Percentiles rank a stretch among this genome's conserved stretches.
These are phyloP conservation scores for Centropus unirufus DNA, from an alignment of 2,113 vertebrate genomes.

Conservation along the genomic window DNA sequence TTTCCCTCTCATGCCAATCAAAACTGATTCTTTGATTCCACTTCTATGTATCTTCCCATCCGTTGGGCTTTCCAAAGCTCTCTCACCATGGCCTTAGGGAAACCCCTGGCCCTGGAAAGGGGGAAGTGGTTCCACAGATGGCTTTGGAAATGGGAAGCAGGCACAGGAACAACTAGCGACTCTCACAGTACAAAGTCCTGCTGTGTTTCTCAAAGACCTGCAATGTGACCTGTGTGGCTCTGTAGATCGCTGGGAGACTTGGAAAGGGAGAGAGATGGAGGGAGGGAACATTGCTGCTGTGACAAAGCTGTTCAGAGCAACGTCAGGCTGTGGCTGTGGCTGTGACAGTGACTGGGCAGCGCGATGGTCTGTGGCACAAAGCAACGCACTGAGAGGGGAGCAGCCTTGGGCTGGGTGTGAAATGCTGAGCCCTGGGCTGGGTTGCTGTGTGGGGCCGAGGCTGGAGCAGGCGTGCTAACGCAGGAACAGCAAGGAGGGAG, in stretches of 20 bases:
- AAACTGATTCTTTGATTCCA: not conserved
- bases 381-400: not conserved
- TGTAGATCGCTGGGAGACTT: not conserved
- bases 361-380: not conserved
- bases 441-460: not conserved
- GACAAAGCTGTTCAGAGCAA: not conserved
- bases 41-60: not conserved
- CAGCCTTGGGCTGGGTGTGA: not conserved
- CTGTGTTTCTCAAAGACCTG: not conserved
- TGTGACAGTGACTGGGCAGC: not conserved
- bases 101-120: not conserved
- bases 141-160: not conserved
- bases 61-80: not conserved
- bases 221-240: not conserved
- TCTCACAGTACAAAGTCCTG: not conserved
- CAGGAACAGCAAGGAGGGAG: too few relatives aligned
- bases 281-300: not conserved
- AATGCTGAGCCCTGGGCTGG: not conserved
- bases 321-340: not conserved
- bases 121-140: not conserved
- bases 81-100: not conserved
- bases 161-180: not conserved
- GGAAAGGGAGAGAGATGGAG: not conserved
- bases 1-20: not conserved
- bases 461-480: not conserved